These are phyloP conservation scores for Pinctada fucata DNA, from an alignment of 2,888 invertebrate genomes.

Conservation along the genomic window DNA sequence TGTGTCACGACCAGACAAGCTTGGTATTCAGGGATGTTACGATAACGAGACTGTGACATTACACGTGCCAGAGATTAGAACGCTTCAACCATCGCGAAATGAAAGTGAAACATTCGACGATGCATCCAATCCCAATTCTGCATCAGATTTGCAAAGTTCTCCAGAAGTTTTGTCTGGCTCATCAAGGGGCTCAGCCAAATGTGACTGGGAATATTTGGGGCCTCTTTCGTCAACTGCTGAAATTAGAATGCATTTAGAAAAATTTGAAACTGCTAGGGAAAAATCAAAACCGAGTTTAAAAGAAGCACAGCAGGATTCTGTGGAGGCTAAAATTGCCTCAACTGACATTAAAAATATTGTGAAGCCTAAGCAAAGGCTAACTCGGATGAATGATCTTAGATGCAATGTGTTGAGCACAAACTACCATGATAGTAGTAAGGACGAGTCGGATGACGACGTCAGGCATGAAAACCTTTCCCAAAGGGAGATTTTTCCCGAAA, in stretches of 20 bases:
- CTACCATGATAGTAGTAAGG: slow-evolving; percentile 8
- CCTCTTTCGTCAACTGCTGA: slow-evolving; percentile 24
- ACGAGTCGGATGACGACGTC: slow-evolving; percentile 9
- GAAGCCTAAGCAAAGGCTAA: slow-evolving; percentile 47
- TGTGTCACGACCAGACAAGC: slow-evolving; percentile 42
- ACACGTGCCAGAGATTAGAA: slow-evolving; percentile 32
- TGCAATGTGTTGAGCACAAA: slow-evolving; percentile 7
- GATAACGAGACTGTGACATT: slow-evolving; percentile 30
- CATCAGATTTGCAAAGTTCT: slow-evolving; percentile 53
- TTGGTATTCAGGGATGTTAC: slow-evolving; percentile 35
- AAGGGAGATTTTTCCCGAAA: slow-evolving; percentile 8
- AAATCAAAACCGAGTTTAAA: slow-evolving; percentile 23
- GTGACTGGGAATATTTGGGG: slow-evolving; percentile 14
- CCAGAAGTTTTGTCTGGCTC: slow-evolving; percentile 33
- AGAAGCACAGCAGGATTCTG: slow-evolving; percentile 44
- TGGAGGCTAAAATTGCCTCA: slow-evolving; percentile 58
- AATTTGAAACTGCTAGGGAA: not conserved
- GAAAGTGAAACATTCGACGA: slow-evolving; percentile 54
- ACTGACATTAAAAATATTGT: slow-evolving; percentile 60
- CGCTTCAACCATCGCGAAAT: slow-evolving; percentile 9
- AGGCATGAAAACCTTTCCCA: slow-evolving; percentile 13
- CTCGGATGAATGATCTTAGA: slow-evolving; percentile 14
- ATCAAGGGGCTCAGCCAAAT: not conserved
- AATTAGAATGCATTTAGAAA: slow-evolving; percentile 9
- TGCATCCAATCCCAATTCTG: slow-evolving; percentile 66